Conservation (phyloP, 2,888 invertebrate genomes). For the Torymus aiolomorphi region DNA sequence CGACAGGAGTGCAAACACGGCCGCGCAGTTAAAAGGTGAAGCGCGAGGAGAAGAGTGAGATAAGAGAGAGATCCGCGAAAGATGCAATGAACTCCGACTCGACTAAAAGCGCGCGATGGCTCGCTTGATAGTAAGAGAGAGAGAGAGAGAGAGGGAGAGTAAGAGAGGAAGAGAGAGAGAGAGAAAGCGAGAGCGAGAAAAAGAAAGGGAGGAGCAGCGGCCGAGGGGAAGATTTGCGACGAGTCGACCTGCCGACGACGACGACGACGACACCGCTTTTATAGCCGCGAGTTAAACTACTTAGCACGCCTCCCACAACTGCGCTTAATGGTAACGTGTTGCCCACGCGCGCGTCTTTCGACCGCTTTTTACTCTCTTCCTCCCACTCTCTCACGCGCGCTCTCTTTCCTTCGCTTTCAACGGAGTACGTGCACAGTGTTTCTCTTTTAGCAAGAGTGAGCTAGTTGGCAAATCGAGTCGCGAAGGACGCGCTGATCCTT, state of each 20-base stretch:
- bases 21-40: background rate
- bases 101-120: slow-evolving; percentile 1
- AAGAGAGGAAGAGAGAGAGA: slow-evolving; percentile 4
- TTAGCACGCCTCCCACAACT: slow-evolving; percentile 57
- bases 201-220: too few relatives aligned
- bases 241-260: slow-evolving; percentile 11
- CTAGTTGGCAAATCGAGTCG: background rate
- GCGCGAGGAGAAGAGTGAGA: slow-evolving; percentile 10
- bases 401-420: background rate
- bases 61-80: background rate
- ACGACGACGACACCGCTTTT: slow-evolving; percentile 51
- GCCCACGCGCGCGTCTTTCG: slow-evolving; percentile 37
- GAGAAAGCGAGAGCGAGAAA: background rate
- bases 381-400: background rate
- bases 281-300: slow-evolving; percentile 55
- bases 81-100: background rate
- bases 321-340: slow-evolving; percentile 56
- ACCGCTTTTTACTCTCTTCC: slow-evolving; percentile 46
- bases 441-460: background rate
- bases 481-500: background rate
- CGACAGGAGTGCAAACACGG: background rate
- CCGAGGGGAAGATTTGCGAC: slow-evolving; percentile 35
- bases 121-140: background rate
- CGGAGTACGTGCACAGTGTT: slow-evolving; percentile 5
- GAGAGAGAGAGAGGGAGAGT: background rate